Conservation (phyloP, 23 tunicate genomes). For the Corella eumyota region DNA sequence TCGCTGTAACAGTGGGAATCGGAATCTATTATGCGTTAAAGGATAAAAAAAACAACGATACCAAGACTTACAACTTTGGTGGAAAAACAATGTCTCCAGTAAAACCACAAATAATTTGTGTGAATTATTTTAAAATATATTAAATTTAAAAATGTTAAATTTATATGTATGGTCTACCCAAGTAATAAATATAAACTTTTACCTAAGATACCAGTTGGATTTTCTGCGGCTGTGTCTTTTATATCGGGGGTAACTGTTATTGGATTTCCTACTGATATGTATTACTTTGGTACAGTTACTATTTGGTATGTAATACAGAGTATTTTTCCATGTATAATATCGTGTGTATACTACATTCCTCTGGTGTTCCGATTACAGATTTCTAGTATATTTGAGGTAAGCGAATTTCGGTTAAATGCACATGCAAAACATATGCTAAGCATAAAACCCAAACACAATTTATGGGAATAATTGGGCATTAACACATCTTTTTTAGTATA, state of each 20-base stretch:
- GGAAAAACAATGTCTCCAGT: too few relatives aligned
- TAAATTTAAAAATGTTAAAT: too few relatives aligned
- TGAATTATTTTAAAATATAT: too few relatives aligned
- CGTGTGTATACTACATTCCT: neutral
- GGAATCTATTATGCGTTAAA: too few relatives aligned
- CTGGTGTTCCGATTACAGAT: neutral
- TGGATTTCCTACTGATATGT: conserved; percentile 1
- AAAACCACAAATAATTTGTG: too few relatives aligned
- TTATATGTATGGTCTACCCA: too few relatives aligned
- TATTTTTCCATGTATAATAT: neutral
- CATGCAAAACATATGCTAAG: too few relatives aligned
- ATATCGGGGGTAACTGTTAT: neutral
- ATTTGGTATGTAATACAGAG: neutral
- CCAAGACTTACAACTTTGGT: too few relatives aligned
- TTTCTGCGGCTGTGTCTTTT: neutral
- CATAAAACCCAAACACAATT: too few relatives aligned
- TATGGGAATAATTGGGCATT: neutral
- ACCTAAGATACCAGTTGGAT: conserved; percentile 2
- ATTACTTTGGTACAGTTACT: neutral
- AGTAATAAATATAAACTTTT: too few relatives aligned
- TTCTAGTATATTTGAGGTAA: conserved; percentile 2
- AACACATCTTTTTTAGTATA: neutral
- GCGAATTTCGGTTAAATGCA: neutral
- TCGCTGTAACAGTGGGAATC: too few relatives aligned
- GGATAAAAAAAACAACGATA: too few relatives aligned